Percentiles rank a stretch among this genome's conserved stretches.
These are phyloP conservation scores for Agapostemon virescens DNA, from an alignment of 2,888 invertebrate genomes.

Conservation along the genomic window DNA sequence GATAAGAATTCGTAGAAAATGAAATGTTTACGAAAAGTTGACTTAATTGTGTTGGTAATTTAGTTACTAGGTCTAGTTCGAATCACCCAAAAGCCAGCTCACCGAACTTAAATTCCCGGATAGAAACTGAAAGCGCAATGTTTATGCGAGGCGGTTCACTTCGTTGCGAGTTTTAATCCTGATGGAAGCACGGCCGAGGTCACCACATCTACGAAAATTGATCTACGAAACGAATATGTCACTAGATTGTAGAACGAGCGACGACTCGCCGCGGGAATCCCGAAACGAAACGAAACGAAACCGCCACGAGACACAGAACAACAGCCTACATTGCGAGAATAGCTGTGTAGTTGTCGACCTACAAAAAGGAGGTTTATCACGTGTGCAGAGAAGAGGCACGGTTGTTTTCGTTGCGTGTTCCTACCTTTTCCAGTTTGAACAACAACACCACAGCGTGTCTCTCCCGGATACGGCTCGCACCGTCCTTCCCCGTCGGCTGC, in stretches of 20 bases:
- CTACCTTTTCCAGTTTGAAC: constrained; percentile 59
- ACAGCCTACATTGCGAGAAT: constrained; percentile 40
- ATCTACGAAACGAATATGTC: constrained; percentile 8
- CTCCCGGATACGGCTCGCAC: constrained; percentile 46
- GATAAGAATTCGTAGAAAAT: no score
- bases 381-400: constrained; percentile 39
- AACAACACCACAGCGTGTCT: constrained; percentile 43
- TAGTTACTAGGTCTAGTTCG: neutral
- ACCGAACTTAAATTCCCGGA: neutral
- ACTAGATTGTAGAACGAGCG: constrained; percentile 3
- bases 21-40: neutral
- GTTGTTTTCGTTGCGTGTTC: constrained; percentile 42
- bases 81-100: neutral
- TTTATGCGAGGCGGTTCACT: neutral
- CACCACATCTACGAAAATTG: neutral
- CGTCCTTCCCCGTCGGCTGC: constrained; percentile 74
- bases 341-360: constrained; percentile 40
- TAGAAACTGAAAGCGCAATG: neutral
- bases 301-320: constrained; percentile 1
- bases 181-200: neutral
- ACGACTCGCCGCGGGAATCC: constrained; percentile 21
- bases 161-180: neutral
- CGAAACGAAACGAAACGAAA: constrained; percentile 19
- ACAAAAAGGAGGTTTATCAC: constrained; percentile 52
- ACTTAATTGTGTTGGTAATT: neutral